These are phyloP conservation scores for Drosophila diplacantha DNA, from an alignment of 2,888 invertebrate species.

Conservation along the genomic window DNA sequence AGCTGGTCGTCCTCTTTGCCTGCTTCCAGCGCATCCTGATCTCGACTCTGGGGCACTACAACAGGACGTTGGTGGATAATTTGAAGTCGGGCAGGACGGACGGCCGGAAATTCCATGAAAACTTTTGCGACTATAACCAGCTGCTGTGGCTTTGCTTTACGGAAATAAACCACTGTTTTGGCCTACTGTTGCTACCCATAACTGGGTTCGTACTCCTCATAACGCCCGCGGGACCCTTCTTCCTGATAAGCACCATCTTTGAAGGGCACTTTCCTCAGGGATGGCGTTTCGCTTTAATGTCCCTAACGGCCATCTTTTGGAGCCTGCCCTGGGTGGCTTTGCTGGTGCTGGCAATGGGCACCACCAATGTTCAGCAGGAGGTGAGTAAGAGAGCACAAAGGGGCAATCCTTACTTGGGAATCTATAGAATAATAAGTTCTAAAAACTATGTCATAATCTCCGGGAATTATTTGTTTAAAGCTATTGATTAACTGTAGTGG, in stretches of 20 bases:
- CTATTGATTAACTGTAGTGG: not conserved
- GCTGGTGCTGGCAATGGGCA: conserved; percentile 14
- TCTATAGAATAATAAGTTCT: not conserved
- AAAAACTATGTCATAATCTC: not conserved
- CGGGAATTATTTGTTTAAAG: not conserved
- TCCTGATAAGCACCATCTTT: conserved; percentile 13
- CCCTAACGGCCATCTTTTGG: conserved; percentile 1
- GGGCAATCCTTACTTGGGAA: not conserved
- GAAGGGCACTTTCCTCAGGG: conserved; percentile 1
- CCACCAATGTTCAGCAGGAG: conserved; percentile 16
- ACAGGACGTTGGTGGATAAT: not conserved
- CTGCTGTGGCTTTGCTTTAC: conserved; percentile 5
- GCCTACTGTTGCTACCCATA: conserved; percentile 3
- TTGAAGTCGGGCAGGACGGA: not conserved
- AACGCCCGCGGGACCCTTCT: conserved; percentile 29
- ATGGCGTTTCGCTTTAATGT: conserved; percentile 9
- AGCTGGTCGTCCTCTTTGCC: conserved; percentile 23
- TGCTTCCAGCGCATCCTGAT: conserved; percentile 6
- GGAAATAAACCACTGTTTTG: conserved; percentile 15
- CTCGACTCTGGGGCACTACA: conserved; percentile 3
- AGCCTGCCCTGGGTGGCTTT: conserved; percentile 15
- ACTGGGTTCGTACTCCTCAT: conserved; percentile 23
- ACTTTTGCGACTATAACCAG: conserved; percentile 8
- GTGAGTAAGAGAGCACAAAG: conserved; percentile 1
- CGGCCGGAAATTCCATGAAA: not conserved